Evolutionary conservation across 2,888 invertebrate genomes (phyloP).

Genomic region (Abrostola tripartita): DNA sequence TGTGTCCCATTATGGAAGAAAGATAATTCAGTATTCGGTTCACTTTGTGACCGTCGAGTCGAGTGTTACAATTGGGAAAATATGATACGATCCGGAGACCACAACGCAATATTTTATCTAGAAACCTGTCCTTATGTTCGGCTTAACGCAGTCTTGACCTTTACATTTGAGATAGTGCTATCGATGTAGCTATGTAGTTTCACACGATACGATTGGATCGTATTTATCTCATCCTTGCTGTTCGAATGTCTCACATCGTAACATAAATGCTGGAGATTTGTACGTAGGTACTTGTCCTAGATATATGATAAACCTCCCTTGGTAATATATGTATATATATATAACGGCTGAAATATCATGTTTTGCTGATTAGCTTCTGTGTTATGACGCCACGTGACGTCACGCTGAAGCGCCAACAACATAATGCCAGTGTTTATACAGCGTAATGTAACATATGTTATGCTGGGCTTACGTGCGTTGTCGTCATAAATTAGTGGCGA

Average conservation of each 20-base stretch:
- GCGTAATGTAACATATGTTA: conserved; percentile 11
- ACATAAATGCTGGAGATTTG: conserved; percentile 31
- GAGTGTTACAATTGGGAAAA: conserved; percentile 21
- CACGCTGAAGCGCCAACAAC: conserved; percentile 14
- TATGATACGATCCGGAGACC: conserved; percentile 14
- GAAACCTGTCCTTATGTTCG: conserved; percentile 5
- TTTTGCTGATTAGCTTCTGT: conserved; percentile 15
- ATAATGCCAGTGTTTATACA: conserved; percentile 22
- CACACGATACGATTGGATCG: conserved; percentile 15
- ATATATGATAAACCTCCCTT: conserved; percentile 3
- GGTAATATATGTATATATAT: not conserved
- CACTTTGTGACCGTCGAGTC: conserved; percentile 31
- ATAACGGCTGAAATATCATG: not conserved
- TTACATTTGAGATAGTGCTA: conserved; percentile 10
- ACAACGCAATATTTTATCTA: conserved; percentile 17
- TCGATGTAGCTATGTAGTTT: conserved; percentile 5
- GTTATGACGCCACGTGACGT: conserved; percentile 23
- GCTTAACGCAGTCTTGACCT: conserved; percentile 23
- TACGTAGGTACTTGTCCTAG: not conserved
- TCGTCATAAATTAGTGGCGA: conserved; percentile 24
- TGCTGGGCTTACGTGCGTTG: not conserved
- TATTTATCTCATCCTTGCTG: conserved; percentile 9
- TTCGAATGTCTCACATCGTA: conserved; percentile 13
- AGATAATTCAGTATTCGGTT: conserved; percentile 28
- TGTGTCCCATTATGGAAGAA: conserved; percentile 4